phyloP scores from a whole-genome alignment of 2,888 invertebrate species.

The Melanostoma scalare region DNA sequence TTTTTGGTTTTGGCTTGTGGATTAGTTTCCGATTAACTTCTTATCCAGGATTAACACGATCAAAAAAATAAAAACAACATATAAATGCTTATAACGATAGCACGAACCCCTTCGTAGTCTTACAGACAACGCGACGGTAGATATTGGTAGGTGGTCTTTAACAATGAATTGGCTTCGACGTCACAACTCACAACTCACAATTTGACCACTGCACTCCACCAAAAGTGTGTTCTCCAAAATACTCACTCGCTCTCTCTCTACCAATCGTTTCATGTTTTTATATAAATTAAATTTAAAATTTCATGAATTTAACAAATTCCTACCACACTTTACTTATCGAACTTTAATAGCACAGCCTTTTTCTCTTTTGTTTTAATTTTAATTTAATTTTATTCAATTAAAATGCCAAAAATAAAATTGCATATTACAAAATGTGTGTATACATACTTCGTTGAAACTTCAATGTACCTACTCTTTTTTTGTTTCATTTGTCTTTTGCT shows the following conservation, averaged over 20 bases:
- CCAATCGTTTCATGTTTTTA: neutral
- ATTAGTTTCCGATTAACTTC: slow-evolving; percentile 43
- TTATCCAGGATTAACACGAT: slow-evolving; percentile 1
- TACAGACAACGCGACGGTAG: no score
- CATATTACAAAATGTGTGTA: slow-evolving; percentile 17
- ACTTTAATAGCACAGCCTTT: slow-evolving; percentile 1
- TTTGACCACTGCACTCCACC: slow-evolving; percentile 31
- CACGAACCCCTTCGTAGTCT: slow-evolving; percentile 55
- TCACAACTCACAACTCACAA: neutral
- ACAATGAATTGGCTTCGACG: no score
- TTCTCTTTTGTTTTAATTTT: neutral
- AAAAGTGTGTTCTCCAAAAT: slow-evolving; percentile 6
- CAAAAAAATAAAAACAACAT: slow-evolving; percentile 5
- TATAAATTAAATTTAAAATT: slow-evolving; percentile 9
- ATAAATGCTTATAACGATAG: slow-evolving; percentile 9
- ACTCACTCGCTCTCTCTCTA: neutral
- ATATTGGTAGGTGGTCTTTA: no score
- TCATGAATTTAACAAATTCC: slow-evolving; percentile 14
- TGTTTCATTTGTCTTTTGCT: slow-evolving; percentile 19
- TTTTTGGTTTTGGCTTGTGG: slow-evolving; percentile 42
- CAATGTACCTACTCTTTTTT: slow-evolving; percentile 26
- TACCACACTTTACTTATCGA: slow-evolving; percentile 5
- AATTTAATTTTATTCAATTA: slow-evolving; percentile 42
- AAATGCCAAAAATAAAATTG: slow-evolving; percentile 29
- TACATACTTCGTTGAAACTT: slow-evolving; percentile 57